These are phyloP conservation scores for Periophthalmus modestus DNA, from an alignment of 2,113 vertebrate genomes.

Conservation along the genomic window DNA sequence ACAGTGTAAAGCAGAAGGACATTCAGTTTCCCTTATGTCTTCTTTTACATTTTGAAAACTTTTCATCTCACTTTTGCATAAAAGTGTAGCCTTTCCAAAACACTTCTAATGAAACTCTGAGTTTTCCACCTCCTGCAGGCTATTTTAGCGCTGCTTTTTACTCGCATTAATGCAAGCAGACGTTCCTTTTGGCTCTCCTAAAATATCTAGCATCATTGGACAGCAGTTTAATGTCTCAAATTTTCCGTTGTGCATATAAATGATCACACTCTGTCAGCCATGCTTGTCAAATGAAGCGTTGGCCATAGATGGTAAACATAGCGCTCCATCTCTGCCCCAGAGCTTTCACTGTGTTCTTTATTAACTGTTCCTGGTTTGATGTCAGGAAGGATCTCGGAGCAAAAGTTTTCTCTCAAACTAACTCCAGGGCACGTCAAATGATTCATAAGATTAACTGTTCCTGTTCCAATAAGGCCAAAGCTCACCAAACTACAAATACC, in stretches of 20 bases:
- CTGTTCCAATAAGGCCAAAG: slow-evolving; percentile 40
- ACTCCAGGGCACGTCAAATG: slow-evolving; percentile 24
- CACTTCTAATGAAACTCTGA: slow-evolving; percentile 15
- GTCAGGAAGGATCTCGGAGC: not conserved
- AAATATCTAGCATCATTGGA: slow-evolving; percentile 48
- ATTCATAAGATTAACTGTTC: slow-evolving; percentile 11
- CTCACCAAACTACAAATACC: slow-evolving; percentile 38
- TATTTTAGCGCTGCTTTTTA: slow-evolving; percentile 15
- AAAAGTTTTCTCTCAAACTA: slow-evolving; percentile 30
- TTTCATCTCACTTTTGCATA: slow-evolving; percentile 5
- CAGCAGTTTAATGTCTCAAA: slow-evolving; percentile 46
- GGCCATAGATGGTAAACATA: slow-evolving; percentile 54
- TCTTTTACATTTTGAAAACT: slow-evolving; percentile 23
- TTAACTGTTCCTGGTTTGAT: slow-evolving; percentile 28
- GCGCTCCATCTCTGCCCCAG: slow-evolving; percentile 48
- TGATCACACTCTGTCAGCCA: slow-evolving; percentile 51
- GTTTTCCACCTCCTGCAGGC: slow-evolving; percentile 7
- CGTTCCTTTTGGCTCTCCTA: slow-evolving; percentile 23
- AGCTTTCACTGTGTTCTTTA: slow-evolving; percentile 42
- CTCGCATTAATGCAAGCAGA: slow-evolving; percentile 15
- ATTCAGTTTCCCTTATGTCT: slow-evolving; percentile 15
- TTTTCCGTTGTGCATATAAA: slow-evolving; percentile 50
- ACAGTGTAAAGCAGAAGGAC: not conserved
- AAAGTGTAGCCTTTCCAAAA: slow-evolving; percentile 7
- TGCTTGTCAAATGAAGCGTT: slow-evolving; percentile 58